phyloP scores from a whole-genome alignment of 2,888 invertebrate species.

The Eupithecia vulgata region DNA sequence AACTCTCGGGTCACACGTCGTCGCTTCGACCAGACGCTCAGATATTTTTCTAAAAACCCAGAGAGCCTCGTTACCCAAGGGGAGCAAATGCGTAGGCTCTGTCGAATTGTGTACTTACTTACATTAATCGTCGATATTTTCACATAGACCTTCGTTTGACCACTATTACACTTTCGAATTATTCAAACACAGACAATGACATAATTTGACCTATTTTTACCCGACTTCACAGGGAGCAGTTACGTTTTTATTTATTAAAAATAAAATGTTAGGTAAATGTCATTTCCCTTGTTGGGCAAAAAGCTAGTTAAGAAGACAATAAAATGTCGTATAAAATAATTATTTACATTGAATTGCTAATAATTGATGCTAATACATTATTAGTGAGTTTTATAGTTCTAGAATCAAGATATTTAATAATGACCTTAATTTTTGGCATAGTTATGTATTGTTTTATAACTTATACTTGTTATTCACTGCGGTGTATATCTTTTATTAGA shows the following conservation, averaged over 20 bases:
- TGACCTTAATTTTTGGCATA: constrained; percentile 1
- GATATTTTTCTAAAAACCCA: too few relatives aligned
- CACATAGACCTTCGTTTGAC: not conserved
- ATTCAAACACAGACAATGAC: not conserved
- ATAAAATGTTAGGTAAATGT: constrained; percentile 31
- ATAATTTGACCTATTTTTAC: not conserved
- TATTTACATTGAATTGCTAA: constrained; percentile 16
- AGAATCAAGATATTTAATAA: constrained; percentile 7
- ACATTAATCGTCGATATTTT: not conserved
- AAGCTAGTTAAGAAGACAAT: not conserved
- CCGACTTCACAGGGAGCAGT: not conserved
- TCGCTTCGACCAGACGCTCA: too few relatives aligned
- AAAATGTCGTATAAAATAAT: constrained; percentile 11
- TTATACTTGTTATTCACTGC: not conserved
- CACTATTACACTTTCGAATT: too few relatives aligned
- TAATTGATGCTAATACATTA: constrained; percentile 3
- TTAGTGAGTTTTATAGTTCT: constrained; percentile 6
- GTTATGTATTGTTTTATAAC: not conserved
- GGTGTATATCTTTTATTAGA: too few relatives aligned
- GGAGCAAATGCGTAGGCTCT: too few relatives aligned
- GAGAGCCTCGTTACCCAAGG: too few relatives aligned
- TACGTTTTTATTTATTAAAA: constrained; percentile 26
- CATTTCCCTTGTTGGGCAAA: constrained; percentile 30
- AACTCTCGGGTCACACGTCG: too few relatives aligned
- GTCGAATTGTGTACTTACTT: too few relatives aligned